These are phyloP conservation scores for Heliocidaris erythrogramma DNA, from an alignment of 35 echinoderm and acorn worm species.

Conservation along the genomic window DNA sequence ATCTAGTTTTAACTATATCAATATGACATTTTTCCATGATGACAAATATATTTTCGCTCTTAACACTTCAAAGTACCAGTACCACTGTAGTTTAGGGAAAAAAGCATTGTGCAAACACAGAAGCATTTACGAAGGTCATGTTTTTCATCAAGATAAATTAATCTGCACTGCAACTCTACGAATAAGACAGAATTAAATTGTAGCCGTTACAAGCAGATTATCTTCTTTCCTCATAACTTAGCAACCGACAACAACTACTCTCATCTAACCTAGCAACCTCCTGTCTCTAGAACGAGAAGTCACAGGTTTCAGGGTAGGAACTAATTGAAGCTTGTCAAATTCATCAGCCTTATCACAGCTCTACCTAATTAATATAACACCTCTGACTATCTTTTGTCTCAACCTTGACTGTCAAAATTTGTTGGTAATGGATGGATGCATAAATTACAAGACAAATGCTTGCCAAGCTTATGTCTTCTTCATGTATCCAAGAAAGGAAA, in stretches of 20 bases:
- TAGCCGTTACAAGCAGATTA: background rate
- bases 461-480: background rate
- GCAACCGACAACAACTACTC: background rate
- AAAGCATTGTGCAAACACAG: background rate
- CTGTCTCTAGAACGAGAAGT: background rate
- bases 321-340: constrained; percentile 23
- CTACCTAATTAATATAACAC: background rate
- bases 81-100: background rate
- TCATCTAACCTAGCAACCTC: constrained; percentile 8
- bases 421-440: background rate
- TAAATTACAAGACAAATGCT: background rate
- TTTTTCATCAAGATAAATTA: background rate
- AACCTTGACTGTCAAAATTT: background rate
- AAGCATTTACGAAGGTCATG: background rate
- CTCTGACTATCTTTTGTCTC: background rate
- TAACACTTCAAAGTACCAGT: background rate
- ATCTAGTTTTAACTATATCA: background rate
- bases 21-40: background rate
- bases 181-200: background rate
- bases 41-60: background rate
- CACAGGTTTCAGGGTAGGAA: background rate
- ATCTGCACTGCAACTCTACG: background rate
- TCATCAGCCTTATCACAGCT: background rate
- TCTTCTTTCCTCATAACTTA: background rate
- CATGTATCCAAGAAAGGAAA: too few relatives aligned